Conservation (phyloP, 2,888 invertebrate species). For the Incurvaria masculella region DNA sequence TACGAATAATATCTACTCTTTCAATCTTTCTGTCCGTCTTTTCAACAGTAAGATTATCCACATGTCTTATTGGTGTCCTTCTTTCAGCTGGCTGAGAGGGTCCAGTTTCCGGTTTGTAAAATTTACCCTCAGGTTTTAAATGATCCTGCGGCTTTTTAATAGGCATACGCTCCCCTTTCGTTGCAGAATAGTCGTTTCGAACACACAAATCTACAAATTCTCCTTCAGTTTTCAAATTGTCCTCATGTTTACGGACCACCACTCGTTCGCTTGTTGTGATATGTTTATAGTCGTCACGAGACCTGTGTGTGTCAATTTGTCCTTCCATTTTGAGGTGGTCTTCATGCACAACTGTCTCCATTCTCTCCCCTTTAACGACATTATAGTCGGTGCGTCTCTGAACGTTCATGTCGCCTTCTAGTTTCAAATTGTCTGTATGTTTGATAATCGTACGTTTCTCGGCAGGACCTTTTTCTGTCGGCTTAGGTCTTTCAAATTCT, state of each 20-base stretch:
- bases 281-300: slow-evolving; percentile 55
- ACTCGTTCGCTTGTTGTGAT: slow-evolving; percentile 53
- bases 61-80: slow-evolving; percentile 52
- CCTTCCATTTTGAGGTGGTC: slow-evolving; percentile 71
- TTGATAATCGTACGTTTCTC: slow-evolving; percentile 24
- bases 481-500: slow-evolving; percentile 39
- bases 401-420: slow-evolving; percentile 56
- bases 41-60: slow-evolving; percentile 60
- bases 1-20: slow-evolving; percentile 56
- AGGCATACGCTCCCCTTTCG: slow-evolving; percentile 59
- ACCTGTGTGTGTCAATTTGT: slow-evolving; percentile 48
- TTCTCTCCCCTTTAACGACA: slow-evolving; percentile 57
- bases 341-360: slow-evolving; percentile 58
- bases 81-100: slow-evolving; percentile 54
- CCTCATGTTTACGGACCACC: slow-evolving; percentile 52
- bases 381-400: slow-evolving; percentile 40
- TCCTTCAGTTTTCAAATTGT: slow-evolving; percentile 57
- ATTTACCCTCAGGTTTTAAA: slow-evolving; percentile 56
- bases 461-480: slow-evolving; percentile 30
- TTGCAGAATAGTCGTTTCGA: slow-evolving; percentile 51
- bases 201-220: slow-evolving; percentile 49
- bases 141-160: slow-evolving; percentile 64
- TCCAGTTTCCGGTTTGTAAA: slow-evolving; percentile 49
- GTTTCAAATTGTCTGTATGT: slow-evolving; percentile 43
- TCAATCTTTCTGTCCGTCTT: slow-evolving; percentile 48